These are phyloP conservation scores for Eptatretus atami DNA, from an alignment of 2,797 vertebrate genomes.

Conservation along the genomic window DNA sequence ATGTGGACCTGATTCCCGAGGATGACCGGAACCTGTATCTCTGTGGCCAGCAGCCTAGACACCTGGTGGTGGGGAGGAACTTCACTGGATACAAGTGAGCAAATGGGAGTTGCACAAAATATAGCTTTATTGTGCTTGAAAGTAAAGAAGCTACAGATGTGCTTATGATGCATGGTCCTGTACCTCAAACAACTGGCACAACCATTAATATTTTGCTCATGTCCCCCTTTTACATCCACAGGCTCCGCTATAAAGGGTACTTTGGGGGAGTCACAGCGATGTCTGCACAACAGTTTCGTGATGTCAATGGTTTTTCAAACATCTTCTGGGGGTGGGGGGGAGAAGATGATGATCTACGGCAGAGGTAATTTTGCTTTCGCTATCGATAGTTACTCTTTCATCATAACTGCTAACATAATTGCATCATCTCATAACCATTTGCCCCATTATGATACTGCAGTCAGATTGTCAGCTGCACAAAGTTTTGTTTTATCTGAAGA, in stretches of 20 bases:
- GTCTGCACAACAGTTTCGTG: slow-evolving; percentile 43
- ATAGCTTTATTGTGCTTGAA: too few species aligned
- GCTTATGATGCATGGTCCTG: background rate
- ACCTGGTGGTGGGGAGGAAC: slow-evolving; percentile 79
- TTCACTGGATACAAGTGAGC: slow-evolving; percentile 69
- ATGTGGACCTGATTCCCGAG: slow-evolving; percentile 78
- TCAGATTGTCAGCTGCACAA: too few species aligned
- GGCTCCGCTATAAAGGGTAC: slow-evolving; percentile 56
- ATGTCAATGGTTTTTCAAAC: slow-evolving; percentile 83
- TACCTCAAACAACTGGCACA: background rate
- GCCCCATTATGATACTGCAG: too few species aligned
- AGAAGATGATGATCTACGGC: slow-evolving; percentile 73
- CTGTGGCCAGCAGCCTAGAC: slow-evolving; percentile 55
- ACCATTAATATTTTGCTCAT: background rate
- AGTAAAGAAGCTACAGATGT: too few species aligned
- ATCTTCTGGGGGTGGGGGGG: slow-evolving; percentile 92
- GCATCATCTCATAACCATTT: too few species aligned
- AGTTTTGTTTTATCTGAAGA: too few species aligned
- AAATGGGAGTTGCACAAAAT: background rate
- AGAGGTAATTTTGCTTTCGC: slow-evolving; percentile 23
- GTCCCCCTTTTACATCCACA: slow-evolving; percentile 11
- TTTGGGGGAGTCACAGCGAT: slow-evolving; percentile 80
- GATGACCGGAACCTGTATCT: slow-evolving; percentile 59
- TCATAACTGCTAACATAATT: too few species aligned
- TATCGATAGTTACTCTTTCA: too few species aligned